These are phyloP conservation scores for Caenorhabditis panamensis DNA, from an alignment of 2,888 invertebrate genomes.

Conservation along the genomic window DNA sequence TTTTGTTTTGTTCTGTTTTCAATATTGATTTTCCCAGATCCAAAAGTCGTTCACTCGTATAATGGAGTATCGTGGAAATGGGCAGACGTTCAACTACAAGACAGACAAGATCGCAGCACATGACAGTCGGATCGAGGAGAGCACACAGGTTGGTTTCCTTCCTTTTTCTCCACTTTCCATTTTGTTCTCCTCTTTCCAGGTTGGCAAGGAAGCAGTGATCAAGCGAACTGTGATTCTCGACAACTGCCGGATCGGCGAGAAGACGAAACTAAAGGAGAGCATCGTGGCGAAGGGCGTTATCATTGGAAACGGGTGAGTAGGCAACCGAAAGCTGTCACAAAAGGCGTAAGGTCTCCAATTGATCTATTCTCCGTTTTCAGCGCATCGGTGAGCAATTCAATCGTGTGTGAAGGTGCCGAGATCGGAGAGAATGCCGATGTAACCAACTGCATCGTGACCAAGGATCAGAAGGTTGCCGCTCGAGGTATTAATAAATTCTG, in stretches of 20 bases:
- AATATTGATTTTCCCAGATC: conserved; percentile 45
- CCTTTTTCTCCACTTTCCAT: not conserved
- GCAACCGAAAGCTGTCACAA: too few relatives aligned
- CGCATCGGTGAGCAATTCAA: conserved; percentile 68
- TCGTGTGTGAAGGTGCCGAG: conserved; percentile 69
- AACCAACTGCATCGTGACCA: conserved; percentile 72
- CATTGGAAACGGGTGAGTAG: conserved; percentile 71
- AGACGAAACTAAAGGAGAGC: conserved; percentile 71
- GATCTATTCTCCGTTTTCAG: too few relatives aligned
- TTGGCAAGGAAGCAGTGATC: conserved; percentile 60
- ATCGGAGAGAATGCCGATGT: conserved; percentile 73
- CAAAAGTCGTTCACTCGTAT: conserved; percentile 59
- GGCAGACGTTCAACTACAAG: conserved; percentile 57
- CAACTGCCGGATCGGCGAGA: conserved; percentile 68
- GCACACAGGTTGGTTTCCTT: conserved; percentile 43
- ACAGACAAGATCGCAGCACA: conserved; percentile 51
- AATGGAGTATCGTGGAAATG: conserved; percentile 52
- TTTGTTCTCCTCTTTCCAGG: conserved; percentile 17
- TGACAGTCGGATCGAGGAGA: conserved; percentile 64
- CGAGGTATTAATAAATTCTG: conserved; percentile 66
- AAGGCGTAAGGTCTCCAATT: too few relatives aligned
- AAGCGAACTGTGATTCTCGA: conserved; percentile 65
- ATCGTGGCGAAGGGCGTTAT: conserved; percentile 71
- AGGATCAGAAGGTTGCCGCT: conserved; percentile 80
- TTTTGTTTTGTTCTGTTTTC: not conserved